Percentiles rank a stretch among this genome's conserved stretches.
Evolutionary conservation across 2,797 vertebrate genomes (phyloP).

Genomic region (Schizopygopsis pylzovi): DNA sequence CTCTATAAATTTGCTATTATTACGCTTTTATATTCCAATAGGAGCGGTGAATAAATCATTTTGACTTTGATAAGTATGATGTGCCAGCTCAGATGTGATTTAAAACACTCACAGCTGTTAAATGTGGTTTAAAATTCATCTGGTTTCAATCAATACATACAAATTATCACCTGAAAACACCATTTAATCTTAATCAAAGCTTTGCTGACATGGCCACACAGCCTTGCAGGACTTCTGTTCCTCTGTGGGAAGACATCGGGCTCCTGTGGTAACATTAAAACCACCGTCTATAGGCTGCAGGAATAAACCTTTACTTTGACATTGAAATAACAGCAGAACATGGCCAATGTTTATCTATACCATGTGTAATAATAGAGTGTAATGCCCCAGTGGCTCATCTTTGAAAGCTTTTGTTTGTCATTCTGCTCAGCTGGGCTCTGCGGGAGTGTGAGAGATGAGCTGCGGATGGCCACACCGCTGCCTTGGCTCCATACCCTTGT

Average conservation of each 20-base stretch:
- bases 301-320: conserved; percentile 40
- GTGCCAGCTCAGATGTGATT: not conserved
- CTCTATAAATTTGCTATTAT: not conserved
- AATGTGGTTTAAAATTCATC: conserved; percentile 7
- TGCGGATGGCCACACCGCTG: conserved; percentile 21
- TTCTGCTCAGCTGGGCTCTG: conserved; percentile 35
- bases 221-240: conserved; percentile 24
- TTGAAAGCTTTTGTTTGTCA: conserved; percentile 35
- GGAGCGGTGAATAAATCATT: conserved; percentile 7
- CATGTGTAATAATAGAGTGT: conserved; percentile 52
- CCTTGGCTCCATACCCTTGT: conserved; percentile 44
- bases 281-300: conserved; percentile 35
- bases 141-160: conserved; percentile 41
- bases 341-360: conserved; percentile 45
- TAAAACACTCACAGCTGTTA: conserved; percentile 24
- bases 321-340: conserved; percentile 54
- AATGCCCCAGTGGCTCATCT: conserved; percentile 31
- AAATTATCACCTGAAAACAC: conserved; percentile 44
- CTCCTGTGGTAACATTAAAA: conserved; percentile 45
- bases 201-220: conserved; percentile 37
- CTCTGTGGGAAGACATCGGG: conserved; percentile 10
- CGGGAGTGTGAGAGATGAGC: conserved; percentile 52
- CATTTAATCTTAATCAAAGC: conserved; percentile 52
- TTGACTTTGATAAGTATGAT: not conserved
- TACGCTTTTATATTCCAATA: not conserved